Conservation (phyloP, 1,140 invertebrate genomes). For the Aphidius gifuensis region DNA sequence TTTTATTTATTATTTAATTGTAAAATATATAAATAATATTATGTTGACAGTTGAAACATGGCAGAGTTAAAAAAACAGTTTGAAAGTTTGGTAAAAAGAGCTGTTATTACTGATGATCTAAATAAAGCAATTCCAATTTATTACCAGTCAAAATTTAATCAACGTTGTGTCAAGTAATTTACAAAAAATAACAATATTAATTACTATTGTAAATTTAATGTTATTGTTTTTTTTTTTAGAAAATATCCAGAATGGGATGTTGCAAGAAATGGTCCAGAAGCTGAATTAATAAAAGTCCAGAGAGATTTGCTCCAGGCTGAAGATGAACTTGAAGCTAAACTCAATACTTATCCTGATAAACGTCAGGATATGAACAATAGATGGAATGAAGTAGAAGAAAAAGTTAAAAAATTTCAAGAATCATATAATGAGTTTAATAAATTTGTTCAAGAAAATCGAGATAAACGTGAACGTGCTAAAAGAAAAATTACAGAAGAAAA, state of each 20-base stretch:
- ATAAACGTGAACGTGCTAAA: constrained; percentile 58
- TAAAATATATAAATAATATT: too few relatives aligned
- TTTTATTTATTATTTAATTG: too few relatives aligned
- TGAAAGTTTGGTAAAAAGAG: constrained; percentile 25
- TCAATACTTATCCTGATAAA: constrained; percentile 44
- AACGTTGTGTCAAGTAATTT: constrained; percentile 30
- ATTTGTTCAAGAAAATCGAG: constrained; percentile 60
- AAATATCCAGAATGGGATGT: constrained; percentile 61
- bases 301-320: constrained; percentile 54
- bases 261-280: constrained; percentile 53
- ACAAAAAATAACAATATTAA: too few relatives aligned
- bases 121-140: constrained; percentile 34
- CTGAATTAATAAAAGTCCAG: constrained; percentile 53
- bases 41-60: too few relatives aligned
- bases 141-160: constrained; percentile 36
- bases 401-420: constrained; percentile 53
- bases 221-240: constrained; percentile 34
- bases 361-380: constrained; percentile 50
- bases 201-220: too few relatives aligned
- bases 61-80: constrained; percentile 22
- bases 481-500: constrained; percentile 56
- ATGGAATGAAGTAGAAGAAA: constrained; percentile 55
- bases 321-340: constrained; percentile 49
- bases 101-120: constrained; percentile 27
- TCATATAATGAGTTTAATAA: constrained; percentile 61